These are phyloP conservation scores for Drosophila busckii DNA, from an alignment of 1,140 invertebrate species.

Conservation along the genomic window DNA sequence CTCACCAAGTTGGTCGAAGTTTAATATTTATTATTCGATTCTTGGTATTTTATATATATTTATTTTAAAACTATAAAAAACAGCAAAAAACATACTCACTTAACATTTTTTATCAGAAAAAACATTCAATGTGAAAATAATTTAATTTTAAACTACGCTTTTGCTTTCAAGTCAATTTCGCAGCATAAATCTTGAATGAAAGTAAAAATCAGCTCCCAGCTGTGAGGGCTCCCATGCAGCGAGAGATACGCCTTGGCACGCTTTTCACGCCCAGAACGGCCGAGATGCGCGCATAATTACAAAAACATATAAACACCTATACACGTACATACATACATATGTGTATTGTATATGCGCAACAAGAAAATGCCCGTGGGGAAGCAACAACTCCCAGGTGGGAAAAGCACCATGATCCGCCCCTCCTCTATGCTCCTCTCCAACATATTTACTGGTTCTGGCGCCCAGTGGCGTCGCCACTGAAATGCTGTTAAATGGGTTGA, in stretches of 20 bases:
- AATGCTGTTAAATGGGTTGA: constrained; percentile 27
- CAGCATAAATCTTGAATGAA: constrained; percentile 50
- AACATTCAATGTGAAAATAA: no score
- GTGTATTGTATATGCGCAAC: neutral
- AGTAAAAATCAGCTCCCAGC: constrained; percentile 39
- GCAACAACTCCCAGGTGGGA: neutral
- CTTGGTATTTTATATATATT: no score
- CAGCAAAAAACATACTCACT: no score
- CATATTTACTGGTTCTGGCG: constrained; percentile 3
- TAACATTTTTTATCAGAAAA: no score
- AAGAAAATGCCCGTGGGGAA: neutral
- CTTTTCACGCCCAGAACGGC: constrained; percentile 9
- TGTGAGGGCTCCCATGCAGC: constrained; percentile 11
- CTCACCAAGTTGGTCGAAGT: no score
- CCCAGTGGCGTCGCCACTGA: constrained; percentile 7
- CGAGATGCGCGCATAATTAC: constrained; percentile 40
- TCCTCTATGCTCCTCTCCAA: no score
- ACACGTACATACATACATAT: no score
- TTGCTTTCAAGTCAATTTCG: constrained; percentile 6
- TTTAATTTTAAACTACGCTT: constrained; percentile 39
- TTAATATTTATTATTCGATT: no score
- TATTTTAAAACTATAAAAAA: no score
- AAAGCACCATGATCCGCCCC: no score
- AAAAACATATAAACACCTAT: no score
- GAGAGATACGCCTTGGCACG: constrained; percentile 1